Percentiles rank a stretch among this genome's conserved stretches.
phyloP scores from a whole-genome alignment of 1,140 invertebrate species.

The Micrasema longulum region DNA sequence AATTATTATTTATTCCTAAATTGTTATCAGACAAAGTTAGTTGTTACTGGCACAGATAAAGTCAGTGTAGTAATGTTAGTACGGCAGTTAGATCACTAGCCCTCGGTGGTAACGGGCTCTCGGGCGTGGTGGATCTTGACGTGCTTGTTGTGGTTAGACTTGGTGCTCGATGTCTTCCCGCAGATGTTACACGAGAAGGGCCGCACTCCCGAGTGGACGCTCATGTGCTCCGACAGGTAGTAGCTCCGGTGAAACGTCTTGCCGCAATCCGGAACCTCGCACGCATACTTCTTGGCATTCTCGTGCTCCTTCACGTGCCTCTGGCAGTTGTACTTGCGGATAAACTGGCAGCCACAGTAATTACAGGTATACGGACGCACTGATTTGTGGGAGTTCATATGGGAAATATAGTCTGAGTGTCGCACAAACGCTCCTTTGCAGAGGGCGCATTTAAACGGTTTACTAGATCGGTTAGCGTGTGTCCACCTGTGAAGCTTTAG shows the following conservation, averaged over 20 bases:
- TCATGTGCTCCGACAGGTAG: conserved; percentile 87
- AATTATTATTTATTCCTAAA: conserved; percentile 2
- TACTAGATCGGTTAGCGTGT: conserved; percentile 83
- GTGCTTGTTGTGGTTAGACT: conserved; percentile 91
- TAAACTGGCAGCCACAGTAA: conserved; percentile 93
- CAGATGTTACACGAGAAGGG: conserved; percentile 89
- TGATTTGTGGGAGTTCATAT: conserved; percentile 86
- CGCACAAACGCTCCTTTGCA: conserved; percentile 87
- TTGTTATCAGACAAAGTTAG: too few relatives aligned
- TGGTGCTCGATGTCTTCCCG: conserved; percentile 86
- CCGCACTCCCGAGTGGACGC: conserved; percentile 85
- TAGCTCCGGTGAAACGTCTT: conserved; percentile 89
- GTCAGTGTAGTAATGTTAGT: not conserved
- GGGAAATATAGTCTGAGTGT: conserved; percentile 82
- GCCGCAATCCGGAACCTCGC: conserved; percentile 81
- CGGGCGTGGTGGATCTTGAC: conserved; percentile 88
- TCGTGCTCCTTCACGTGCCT: conserved; percentile 92
- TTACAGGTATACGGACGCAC: conserved; percentile 90
- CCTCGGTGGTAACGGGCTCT: conserved; percentile 86
- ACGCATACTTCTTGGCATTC: conserved; percentile 88
- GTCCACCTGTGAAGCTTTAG: conserved; percentile 89
- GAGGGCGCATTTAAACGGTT: conserved; percentile 87
- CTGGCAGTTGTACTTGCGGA: conserved; percentile 91
- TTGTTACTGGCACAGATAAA: not conserved
- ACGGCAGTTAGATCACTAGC: conserved; percentile 66